Percentiles rank a stretch among this genome's conserved stretches.
Conservation (phyloP, 2,113 vertebrate species). For the Pseudorhombus dupliciocellatus region DNA sequence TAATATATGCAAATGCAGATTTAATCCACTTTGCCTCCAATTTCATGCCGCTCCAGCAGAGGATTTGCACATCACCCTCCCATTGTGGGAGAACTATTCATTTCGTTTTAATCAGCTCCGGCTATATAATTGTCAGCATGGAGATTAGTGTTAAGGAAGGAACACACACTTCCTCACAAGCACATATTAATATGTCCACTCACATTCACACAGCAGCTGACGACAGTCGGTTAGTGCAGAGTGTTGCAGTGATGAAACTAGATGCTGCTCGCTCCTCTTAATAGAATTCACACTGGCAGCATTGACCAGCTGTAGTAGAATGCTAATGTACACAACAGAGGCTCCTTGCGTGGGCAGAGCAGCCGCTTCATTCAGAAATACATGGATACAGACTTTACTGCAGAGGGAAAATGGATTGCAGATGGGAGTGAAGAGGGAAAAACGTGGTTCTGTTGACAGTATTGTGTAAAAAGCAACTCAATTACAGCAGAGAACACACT, state of each 20-base stretch:
- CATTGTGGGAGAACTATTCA: conserved; percentile 54
- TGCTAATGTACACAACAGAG: conserved; percentile 28
- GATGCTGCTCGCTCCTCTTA: conserved; percentile 52
- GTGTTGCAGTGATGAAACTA: conserved; percentile 63
- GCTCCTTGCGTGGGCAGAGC: conserved; percentile 26
- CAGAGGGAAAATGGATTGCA: not conserved
- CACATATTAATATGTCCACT: not conserved
- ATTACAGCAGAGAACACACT: not conserved
- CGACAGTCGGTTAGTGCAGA: conserved; percentile 45
- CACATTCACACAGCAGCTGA: conserved; percentile 59
- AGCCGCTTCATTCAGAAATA: conserved; percentile 51
- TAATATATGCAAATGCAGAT: conserved; percentile 49
- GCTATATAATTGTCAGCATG: conserved; percentile 55
- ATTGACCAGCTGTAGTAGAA: conserved; percentile 59
- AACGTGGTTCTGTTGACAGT: conserved; percentile 4
- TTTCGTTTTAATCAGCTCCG: conserved; percentile 63
- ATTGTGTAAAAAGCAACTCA: not conserved
- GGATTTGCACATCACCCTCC: conserved; percentile 42
- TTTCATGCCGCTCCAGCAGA: conserved; percentile 42
- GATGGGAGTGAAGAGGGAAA: not conserved
- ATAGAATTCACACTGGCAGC: conserved; percentile 50
- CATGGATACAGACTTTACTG: not conserved
- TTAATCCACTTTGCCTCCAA: conserved; percentile 58
- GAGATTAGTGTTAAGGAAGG: conserved; percentile 53
- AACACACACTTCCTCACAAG: conserved; percentile 22